Conservation (phyloP, 2,888 invertebrate genomes). For the Drosophila peninsularis region DNA sequence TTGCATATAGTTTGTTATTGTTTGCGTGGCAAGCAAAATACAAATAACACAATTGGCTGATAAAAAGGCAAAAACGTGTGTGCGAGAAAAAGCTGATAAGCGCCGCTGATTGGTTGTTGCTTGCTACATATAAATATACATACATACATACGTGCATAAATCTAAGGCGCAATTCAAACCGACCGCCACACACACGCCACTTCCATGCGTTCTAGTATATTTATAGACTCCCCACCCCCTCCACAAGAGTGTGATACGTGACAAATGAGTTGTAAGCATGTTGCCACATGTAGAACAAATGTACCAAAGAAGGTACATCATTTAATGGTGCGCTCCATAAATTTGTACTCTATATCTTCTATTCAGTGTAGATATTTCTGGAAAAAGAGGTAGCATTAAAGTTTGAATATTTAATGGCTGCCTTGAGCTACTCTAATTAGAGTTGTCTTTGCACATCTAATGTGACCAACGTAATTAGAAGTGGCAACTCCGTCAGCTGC, state of each 20-base stretch:
- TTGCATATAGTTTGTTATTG: slow-evolving; percentile 45
- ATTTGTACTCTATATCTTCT: not conserved
- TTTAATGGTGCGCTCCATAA: not conserved
- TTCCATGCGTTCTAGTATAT: slow-evolving; percentile 13
- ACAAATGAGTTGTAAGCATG: slow-evolving; percentile 46
- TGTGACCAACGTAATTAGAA: slow-evolving; percentile 6
- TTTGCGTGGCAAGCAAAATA: slow-evolving; percentile 35
- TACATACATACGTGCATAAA: not conserved
- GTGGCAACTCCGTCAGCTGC: slow-evolving; percentile 58
- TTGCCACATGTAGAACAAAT: slow-evolving; percentile 4
- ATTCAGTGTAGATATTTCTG: too few species aligned
- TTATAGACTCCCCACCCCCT: slow-evolving; percentile 22
- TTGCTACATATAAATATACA: not conserved
- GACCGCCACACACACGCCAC: not conserved
- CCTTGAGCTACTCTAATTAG: not conserved
- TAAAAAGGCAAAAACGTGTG: slow-evolving; percentile 47
- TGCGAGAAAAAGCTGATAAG: slow-evolving; percentile 44
- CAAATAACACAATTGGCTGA: slow-evolving; percentile 22
- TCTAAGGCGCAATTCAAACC: slow-evolving; percentile 18
- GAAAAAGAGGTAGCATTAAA: not conserved
- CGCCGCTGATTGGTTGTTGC: slow-evolving; percentile 6
- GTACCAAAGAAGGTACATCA: not conserved
- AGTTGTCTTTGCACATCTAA: not conserved
- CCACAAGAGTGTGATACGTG: slow-evolving; percentile 50
- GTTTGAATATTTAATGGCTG: not conserved